phyloP scores from a whole-genome alignment of 1,140 invertebrate genomes.

The Propsilocerus akamusi region DNA sequence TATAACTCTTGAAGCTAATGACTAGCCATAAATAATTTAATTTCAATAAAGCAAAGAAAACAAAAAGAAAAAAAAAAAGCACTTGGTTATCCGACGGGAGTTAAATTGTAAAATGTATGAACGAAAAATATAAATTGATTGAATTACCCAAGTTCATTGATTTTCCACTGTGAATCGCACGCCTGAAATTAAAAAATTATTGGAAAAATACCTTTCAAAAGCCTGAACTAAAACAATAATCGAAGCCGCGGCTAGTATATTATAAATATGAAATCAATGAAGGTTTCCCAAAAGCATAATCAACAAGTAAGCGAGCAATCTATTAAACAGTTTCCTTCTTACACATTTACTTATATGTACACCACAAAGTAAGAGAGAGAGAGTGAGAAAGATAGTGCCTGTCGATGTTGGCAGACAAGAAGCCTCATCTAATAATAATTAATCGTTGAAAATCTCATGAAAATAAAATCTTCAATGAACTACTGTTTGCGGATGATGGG shows the following conservation, averaged over 20 bases:
- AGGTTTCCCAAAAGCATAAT: neutral
- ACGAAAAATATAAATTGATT: slow-evolving; percentile 1
- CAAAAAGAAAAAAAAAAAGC: too few species aligned
- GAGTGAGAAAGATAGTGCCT: too few species aligned
- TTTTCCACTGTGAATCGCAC: neutral
- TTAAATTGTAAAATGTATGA: neutral
- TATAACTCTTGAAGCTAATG: too few species aligned
- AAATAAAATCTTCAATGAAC: neutral
- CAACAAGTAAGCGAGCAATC: neutral
- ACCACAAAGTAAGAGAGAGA: too few species aligned
- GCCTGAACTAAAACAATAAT: neutral
- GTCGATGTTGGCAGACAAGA: neutral
- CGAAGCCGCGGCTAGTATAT: neutral
- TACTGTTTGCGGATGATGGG: too few species aligned
- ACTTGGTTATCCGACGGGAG: slow-evolving; percentile 3
- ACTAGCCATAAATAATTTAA: too few species aligned
- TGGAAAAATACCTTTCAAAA: too few species aligned
- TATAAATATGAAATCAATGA: slow-evolving; percentile 3
- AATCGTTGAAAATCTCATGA: neutral
- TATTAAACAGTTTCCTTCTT: neutral
- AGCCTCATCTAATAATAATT: slow-evolving; percentile 3
- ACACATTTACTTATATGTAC: too few species aligned
- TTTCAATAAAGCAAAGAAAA: too few species aligned
- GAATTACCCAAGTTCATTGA: slow-evolving; percentile 2
- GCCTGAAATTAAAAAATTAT: slow-evolving; percentile 3